Base-by-base conservation (phyloP, 2,797 vertebrate species). In the Gastrophryne carolinensis region DNA sequence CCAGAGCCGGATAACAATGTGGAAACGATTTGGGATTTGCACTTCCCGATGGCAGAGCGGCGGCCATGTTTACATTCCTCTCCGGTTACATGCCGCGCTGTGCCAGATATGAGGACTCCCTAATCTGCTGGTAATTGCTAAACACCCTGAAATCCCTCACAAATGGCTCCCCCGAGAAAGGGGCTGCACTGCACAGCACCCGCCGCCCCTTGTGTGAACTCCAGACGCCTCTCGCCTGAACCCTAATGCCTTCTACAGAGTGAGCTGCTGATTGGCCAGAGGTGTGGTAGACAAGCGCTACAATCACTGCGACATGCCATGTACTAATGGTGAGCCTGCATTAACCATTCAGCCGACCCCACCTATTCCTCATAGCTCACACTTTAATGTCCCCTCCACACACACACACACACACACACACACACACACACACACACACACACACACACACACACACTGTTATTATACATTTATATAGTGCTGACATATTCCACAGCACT, bases 131-230 rank as follows among this genome's bases (percentile, higher is more conserved):
- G 17, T 47, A 47, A 47, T 47, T 47, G n/a, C 21, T 47, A 47
- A 47, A 47, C 44, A 47, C 44, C 44, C 21, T 21, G 44, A 47
- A 47, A 47, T 47, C 44, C n/a, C 44, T 47, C 44, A 47, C 44
- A 47, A 47, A 47, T 47, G 21, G 44, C 5, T 47, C 44, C 21
- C 44, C 44, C 8, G 44, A 21, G 44, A n/a, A n/a, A 47, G 7
- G 17, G 3, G 17, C 8, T 19, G 17, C 6, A 3, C 44, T 21
- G 39, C 44, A 3, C 3, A n/a, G 10, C 17, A 10, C 17, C 30
- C 26, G 7, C n/a, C 49, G 50, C 58, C 70, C 71, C 32, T 49
- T 56, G 49, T 17, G 9, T 63, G 47, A 73, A 73, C 70, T 73
- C 70, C 30, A 34, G 21, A 56, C 34, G 61, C 21, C 13, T 54